Base-by-base conservation (phyloP, 2,888 invertebrate genomes). In the Caenorhabditis sp. region DNA sequence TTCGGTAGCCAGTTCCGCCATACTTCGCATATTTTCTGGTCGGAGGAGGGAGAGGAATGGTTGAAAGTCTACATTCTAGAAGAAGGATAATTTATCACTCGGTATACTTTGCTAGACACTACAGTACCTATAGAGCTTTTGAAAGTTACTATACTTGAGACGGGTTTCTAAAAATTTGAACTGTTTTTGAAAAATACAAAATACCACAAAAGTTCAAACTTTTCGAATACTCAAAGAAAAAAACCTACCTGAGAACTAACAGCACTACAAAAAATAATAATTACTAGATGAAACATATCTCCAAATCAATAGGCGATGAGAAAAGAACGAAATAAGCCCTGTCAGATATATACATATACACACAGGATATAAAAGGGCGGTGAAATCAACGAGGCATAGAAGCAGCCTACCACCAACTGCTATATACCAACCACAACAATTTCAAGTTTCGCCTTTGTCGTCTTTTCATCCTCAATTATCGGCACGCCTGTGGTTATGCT, bases 1-100 rank as follows among this genome's bases (percentile, higher is more conserved):
- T 38, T 80, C 80, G 1, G 68, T 67, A 12, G 80, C 80, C 43
- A 80, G 49, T n/a, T 77, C 73, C 14, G 77, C 80, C 71, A 80
- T 74, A 52, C 74, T 64, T 31, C 71, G 49, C 71, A 80, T 76
- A 27, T 70, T 80, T 53, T 80, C 80, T 12, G 80, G 80, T 17
- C 72, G 64, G 25, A 79, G 61, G 8, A 79, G 57, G 0, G 77
- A 67, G 12, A 80, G 62, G 14, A 80, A 65, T 23, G 80, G 77
- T 50, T 72, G 69, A 17, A 80, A 54, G 56, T 77, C 76, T 63
- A 80, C 26, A 52, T 52, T 52, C 52, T 23, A 12, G n/a, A 52
- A 21, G 21, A 52, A 43, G 14, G 3, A 43, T 43, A 31, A 7
- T 31, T 31, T 31, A n/a, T n/a, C n/a, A n/a, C n/a, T n/a, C n/a